Evolutionary conservation across 64 coral and sea anemone species (phyloP).

Genomic region (Montipora cactus): DNA sequence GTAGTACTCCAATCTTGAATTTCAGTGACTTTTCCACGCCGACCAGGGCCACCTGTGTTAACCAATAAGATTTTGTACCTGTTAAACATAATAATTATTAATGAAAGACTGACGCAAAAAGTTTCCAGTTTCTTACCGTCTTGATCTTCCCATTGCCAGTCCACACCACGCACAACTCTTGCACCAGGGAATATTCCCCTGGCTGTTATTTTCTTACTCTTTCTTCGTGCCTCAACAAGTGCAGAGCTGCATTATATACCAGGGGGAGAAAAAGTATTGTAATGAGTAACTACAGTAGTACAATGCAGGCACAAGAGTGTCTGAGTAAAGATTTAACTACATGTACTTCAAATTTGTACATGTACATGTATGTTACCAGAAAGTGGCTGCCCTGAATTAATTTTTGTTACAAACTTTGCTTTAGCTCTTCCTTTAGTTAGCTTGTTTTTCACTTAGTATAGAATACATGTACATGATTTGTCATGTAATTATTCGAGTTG

Average conservation of each 20-base stretch:
- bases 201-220: constrained; percentile 95
- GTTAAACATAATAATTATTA: background rate
- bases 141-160: constrained; percentile 99
- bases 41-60: constrained; percentile 83
- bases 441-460: too few species aligned
- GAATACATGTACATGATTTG: too few species aligned
- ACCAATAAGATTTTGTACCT: background rate
- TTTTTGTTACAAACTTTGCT: too few species aligned
- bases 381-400: too few species aligned
- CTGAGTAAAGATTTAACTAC: too few species aligned
- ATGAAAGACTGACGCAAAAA: too few species aligned
- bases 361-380: too few species aligned
- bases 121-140: constrained; percentile 62
- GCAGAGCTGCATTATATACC: constrained; percentile 16
- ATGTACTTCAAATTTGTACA: too few species aligned
- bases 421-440: too few species aligned
- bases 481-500: too few species aligned
- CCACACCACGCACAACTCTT: constrained; percentile 95
- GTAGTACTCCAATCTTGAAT: constrained; percentile 97
- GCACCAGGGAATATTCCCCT: constrained; percentile 95
- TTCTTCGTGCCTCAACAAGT: constrained; percentile 83
- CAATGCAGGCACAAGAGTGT: too few species aligned
- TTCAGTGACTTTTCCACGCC: constrained; percentile 97
- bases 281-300: background rate
- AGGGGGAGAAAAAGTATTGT: background rate